Conservation (phyloP, 2,888 invertebrate genomes). For the Drosophila prolongata region DNA sequence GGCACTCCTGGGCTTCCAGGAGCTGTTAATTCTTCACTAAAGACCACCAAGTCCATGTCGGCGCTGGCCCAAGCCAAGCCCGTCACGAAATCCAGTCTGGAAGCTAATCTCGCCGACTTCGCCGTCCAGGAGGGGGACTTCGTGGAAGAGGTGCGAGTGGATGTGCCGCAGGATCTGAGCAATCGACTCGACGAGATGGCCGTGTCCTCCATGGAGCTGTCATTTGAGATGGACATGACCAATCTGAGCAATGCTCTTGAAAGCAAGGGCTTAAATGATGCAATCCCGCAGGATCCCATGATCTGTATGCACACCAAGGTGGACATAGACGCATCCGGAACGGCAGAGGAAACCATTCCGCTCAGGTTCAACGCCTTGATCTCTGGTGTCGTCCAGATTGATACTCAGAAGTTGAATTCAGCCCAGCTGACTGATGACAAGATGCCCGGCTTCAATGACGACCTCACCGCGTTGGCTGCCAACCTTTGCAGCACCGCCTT, state of each 20-base stretch:
- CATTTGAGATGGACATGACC: conserved; percentile 80
- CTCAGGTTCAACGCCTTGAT: conserved; percentile 75
- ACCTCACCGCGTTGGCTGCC: conserved; percentile 75
- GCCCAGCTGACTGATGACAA: conserved; percentile 46
- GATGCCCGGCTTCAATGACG: conserved; percentile 72
- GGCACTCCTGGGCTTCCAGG: neutral
- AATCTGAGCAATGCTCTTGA: conserved; percentile 67
- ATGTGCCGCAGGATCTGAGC: conserved; percentile 57
- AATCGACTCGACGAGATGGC: conserved; percentile 64
- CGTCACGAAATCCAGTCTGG: neutral
- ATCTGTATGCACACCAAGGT: conserved; percentile 59
- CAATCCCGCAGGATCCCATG: conserved; percentile 32
- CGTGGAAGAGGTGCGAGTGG: conserved; percentile 46
- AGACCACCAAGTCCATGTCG: conserved; percentile 11
- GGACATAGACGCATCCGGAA: conserved; percentile 34
- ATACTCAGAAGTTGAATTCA: conserved; percentile 62
- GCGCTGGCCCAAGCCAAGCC: conserved; percentile 1
- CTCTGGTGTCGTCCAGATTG: conserved; percentile 67
- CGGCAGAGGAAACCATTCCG: conserved; percentile 50
- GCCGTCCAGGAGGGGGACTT: neutral
- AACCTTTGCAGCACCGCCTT: conserved; percentile 76
- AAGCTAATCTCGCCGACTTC: neutral
- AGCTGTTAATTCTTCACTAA: neutral
- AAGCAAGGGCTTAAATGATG: neutral
- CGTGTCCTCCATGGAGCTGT: conserved; percentile 75